Evolutionary conservation across 2,888 invertebrate genomes (phyloP).

Genomic region (Bursaphelenchus okinawaensis): DNA sequence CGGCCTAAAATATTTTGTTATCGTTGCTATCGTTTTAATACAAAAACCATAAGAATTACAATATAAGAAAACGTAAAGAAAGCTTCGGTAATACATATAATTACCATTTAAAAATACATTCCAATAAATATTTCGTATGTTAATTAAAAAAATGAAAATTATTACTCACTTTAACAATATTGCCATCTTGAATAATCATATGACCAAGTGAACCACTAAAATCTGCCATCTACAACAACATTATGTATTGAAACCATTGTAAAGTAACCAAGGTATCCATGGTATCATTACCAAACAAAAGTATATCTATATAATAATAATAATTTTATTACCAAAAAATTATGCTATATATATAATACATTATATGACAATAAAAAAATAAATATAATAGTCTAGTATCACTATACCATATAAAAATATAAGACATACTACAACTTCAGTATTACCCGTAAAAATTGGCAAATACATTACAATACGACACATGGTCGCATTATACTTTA

Average conservation of each 20-base stretch:
- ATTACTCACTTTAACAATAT: constrained; percentile 24
- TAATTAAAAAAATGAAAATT: no score
- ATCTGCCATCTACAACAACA: no score
- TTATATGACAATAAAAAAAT: neutral
- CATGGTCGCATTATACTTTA: no score
- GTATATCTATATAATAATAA: neutral
- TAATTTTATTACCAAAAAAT: neutral
- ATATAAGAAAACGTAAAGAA: no score
- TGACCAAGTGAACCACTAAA: constrained; percentile 25
- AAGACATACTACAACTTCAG: neutral
- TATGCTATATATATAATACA: neutral
- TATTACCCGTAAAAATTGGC: neutral
- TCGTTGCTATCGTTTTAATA: neutral
- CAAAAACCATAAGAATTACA: neutral
- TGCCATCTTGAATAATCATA: constrained; percentile 31
- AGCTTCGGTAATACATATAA: no score
- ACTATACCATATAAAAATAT: neutral
- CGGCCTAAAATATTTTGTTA: constrained; percentile 10
- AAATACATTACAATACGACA: no score
- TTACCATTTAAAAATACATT: no score
- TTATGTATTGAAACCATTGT: no score
- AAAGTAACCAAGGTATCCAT: neutral
- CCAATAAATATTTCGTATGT: no score
- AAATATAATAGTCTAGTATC: neutral
- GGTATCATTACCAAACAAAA: neutral